Conservation (phyloP, 1,140 invertebrate genomes). For the Melipona quadrifasciata region DNA sequence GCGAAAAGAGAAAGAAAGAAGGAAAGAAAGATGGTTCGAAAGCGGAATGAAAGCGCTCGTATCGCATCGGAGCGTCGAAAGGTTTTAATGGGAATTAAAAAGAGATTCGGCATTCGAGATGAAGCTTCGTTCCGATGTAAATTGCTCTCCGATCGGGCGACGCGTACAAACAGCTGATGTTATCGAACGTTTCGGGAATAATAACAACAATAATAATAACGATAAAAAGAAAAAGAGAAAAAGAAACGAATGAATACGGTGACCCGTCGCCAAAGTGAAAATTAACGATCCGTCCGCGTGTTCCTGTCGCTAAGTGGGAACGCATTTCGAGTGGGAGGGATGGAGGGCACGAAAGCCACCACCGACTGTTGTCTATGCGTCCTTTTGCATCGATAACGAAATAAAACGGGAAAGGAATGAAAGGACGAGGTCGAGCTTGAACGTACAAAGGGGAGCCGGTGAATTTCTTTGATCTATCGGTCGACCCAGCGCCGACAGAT, state of each 20-base stretch:
- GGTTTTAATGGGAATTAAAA: not conserved
- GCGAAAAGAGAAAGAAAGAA: not conserved
- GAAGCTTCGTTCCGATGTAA: not conserved
- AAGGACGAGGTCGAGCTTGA: too few species aligned
- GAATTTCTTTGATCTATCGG: constrained; percentile 15
- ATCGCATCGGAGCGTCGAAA: not conserved
- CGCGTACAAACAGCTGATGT: not conserved
- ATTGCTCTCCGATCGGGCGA: not conserved
- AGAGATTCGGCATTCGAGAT: not conserved
- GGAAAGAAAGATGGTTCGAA: not conserved
- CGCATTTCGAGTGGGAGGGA: not conserved
- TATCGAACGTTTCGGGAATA: not conserved
- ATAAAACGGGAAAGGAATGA: not conserved
- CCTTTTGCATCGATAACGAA: constrained; percentile 22
- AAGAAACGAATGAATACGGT: too few species aligned
- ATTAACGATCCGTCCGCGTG: constrained; percentile 22
- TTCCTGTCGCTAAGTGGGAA: not conserved
- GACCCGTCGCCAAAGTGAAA: not conserved
- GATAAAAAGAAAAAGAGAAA: too few species aligned
- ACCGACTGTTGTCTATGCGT: constrained; percentile 9
- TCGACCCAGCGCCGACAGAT: not conserved
- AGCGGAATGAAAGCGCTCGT: not conserved
- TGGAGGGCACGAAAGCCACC: not conserved
- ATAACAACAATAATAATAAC: too few species aligned
- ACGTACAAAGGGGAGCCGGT: not conserved